phyloP scores from a whole-genome alignment of 2,113 vertebrate genomes.

The Rhynchomys soricoides region DNA sequence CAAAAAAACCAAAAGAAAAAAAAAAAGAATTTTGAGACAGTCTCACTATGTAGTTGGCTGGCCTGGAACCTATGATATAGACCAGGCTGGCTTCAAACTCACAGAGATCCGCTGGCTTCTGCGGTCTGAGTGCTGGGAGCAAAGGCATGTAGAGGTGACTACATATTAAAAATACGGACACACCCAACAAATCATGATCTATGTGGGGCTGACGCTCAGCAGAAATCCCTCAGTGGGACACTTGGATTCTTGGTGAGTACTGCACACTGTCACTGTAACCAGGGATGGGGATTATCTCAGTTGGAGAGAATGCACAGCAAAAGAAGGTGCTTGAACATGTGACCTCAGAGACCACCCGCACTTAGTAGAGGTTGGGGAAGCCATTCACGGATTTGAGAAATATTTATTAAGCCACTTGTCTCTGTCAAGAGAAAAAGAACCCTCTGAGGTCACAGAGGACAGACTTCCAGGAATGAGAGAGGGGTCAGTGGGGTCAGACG shows the following conservation, averaged over 20 bases:
- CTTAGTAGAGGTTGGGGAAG: neutral
- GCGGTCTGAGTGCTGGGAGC: neutral
- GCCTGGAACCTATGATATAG: neutral
- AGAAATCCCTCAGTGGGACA: neutral
- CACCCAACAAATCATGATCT: neutral
- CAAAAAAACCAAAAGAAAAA: too few species aligned
- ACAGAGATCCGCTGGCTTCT: neutral
- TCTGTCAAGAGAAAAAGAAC: slow-evolving; percentile 52
- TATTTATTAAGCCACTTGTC: slow-evolving; percentile 9
- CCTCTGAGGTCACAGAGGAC: slow-evolving; percentile 13
- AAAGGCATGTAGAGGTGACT: neutral
- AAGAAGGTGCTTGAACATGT: neutral
- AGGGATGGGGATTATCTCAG: neutral
- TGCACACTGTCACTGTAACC: neutral
- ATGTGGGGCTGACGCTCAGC: neutral
- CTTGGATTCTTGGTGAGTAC: neutral
- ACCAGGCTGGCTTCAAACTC: neutral
- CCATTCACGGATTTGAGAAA: neutral
- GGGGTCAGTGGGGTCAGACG: neutral
- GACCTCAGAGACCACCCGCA: neutral
- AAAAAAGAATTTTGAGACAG: neutral
- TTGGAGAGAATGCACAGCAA: neutral
- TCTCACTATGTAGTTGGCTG: too few species aligned
- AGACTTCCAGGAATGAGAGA: slow-evolving; percentile 27
- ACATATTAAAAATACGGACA: neutral